A percentile compares a stretch with the other conserved stretches of the same genome.
These are phyloP conservation scores for Colaptes auratus DNA, from an alignment of 2,113 vertebrate species.

Conservation along the genomic window DNA sequence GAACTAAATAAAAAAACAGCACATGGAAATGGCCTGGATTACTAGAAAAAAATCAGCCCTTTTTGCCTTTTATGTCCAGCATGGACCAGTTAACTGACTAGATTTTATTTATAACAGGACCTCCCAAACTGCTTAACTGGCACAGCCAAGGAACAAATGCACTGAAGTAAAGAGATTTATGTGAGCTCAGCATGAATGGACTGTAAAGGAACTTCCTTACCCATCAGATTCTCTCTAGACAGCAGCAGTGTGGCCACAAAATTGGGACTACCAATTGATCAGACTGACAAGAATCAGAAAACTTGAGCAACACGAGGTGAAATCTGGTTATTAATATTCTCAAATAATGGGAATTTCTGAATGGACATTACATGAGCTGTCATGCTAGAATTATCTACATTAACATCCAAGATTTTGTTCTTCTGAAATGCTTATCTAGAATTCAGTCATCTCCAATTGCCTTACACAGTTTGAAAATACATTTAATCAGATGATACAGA, in stretches of 20 bases:
- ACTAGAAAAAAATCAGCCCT: background rate
- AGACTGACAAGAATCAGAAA: background rate
- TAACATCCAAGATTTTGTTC: background rate
- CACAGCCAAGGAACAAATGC: background rate
- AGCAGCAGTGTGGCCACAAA: background rate
- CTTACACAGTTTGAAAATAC: background rate
- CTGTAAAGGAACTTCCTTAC: background rate
- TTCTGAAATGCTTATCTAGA: background rate
- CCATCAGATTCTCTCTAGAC: background rate
- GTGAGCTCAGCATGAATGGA: accelerated
- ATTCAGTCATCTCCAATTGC: background rate
- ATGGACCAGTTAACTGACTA: background rate
- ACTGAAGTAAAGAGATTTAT: background rate
- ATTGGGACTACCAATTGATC: background rate
- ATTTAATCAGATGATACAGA: background rate
- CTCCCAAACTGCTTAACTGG: background rate
- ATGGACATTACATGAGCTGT: too few species aligned
- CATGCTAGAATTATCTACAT: background rate
- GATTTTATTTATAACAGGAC: background rate
- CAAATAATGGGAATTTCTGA: background rate
- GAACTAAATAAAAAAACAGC: background rate
- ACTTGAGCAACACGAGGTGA: background rate
- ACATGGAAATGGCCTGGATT: background rate
- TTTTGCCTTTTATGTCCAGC: background rate
- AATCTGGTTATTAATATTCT: background rate